Base-by-base conservation (phyloP, 2,888 invertebrate genomes). In the Meiosimyza platycephala region DNA sequence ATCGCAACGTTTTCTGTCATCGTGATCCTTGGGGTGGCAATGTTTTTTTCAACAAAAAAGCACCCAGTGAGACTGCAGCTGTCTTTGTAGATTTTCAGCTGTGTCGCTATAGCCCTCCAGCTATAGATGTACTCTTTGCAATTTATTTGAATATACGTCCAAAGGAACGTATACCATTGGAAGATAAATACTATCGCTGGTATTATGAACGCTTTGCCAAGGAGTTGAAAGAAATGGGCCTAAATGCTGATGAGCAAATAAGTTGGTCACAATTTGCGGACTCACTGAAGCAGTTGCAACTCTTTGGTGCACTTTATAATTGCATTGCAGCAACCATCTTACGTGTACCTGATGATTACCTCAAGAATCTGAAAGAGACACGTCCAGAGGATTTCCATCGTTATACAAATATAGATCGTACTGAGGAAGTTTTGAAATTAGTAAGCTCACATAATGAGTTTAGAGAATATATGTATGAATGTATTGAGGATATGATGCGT, bases 1-100 rank as follows among this genome's bases (percentile, higher is more conserved):
- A 88, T 82, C 79, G 85, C 9, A 89, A 89, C 75, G 89, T 89
- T 0, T 80, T 90, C 1, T 87, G 88, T 15, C 87, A 87, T 78
- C 82, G 84, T 12, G 86, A 87, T 77, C 76, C 82, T 54, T 87
- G 87, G 87, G 79, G 80, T 12, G 85, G 85, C 6, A 87, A 87
- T 79, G 80, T 86, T 3, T 83, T 87, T 76, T 85, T 83, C 67
- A 78, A 80, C 52, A 75, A 74, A 63, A 40, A 33, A 0, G 47
- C 73, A 9, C 78, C 80, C 0, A 13, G 71, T 12, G 57, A 64
- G 15, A 71, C 68, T 3, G 72, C 81, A 7, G 82, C 84, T n/a
- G 74, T 84, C 0, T 76, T 87, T 15, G 84, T 87, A 0, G 86
- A 87, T 74, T 87, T 81, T 71, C 87, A 87, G 74, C 74, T 83